phyloP scores from a whole-genome alignment of 1,140 invertebrate species.

The Sycophaga agraensis region DNA sequence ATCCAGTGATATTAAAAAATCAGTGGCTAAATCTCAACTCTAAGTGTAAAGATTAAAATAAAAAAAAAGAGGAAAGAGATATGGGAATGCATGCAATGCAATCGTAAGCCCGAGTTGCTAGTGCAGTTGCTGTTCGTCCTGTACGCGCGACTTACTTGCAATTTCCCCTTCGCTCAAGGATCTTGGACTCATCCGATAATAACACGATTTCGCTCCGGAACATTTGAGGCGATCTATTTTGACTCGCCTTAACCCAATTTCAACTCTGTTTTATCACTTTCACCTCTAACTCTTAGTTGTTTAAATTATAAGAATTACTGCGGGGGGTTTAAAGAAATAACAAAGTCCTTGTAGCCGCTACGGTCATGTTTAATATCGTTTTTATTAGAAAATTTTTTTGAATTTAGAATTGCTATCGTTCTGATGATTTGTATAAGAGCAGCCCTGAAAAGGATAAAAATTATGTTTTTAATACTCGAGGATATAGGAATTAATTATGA shows the following conservation, averaged over 20 bases:
- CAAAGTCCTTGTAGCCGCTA: too few species aligned
- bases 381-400: too few species aligned
- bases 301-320: too few species aligned
- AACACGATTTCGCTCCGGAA: not conserved
- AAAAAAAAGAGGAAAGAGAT: not conserved
- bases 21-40: not conserved
- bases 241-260: constrained; percentile 15
- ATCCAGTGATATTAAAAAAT: not conserved
- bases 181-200: not conserved
- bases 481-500: too few species aligned
- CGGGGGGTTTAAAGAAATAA: too few species aligned
- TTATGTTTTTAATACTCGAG: too few species aligned
- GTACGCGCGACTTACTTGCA: not conserved
- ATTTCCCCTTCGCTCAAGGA: constrained; percentile 21
- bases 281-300: too few species aligned
- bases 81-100: constrained; percentile 5
- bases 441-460: too few species aligned
- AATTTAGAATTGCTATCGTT: too few species aligned
- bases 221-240: constrained; percentile 10
- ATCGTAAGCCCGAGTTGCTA: constrained; percentile 5
- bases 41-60: not conserved
- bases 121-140: not conserved
- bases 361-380: too few species aligned
- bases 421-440: too few species aligned
- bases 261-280: not conserved